Evolutionary conservation across 1,140 invertebrate species (phyloP).

Genomic region (Battus philenor): DNA sequence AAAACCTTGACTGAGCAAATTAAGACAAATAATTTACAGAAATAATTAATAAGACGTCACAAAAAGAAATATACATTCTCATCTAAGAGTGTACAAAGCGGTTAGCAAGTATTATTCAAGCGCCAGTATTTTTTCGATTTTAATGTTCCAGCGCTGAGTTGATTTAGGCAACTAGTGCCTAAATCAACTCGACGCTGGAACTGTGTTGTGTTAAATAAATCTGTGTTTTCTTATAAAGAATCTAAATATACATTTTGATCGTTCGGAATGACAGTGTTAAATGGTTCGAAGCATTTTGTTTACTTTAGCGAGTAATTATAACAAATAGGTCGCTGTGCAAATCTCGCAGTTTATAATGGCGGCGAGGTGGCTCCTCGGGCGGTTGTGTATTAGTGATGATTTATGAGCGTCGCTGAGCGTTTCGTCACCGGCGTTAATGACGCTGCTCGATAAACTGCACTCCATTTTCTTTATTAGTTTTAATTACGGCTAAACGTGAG

Average conservation of each 20-base stretch:
- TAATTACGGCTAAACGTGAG: too few species aligned
- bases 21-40: too few species aligned
- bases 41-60: too few species aligned
- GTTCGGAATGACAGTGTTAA: constrained; percentile 52
- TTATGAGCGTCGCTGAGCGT: constrained; percentile 25
- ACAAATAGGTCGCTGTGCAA: constrained; percentile 42
- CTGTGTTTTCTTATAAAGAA: constrained; percentile 32
- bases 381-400: constrained; percentile 27
- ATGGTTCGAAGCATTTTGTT: constrained; percentile 52
- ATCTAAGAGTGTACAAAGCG: too few species aligned
- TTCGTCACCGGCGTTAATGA: constrained; percentile 38
- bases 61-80: too few species aligned
- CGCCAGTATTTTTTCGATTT: constrained; percentile 27
- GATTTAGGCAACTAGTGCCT: constrained; percentile 44
- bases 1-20: too few species aligned
- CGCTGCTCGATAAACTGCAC: constrained; percentile 27
- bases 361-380: constrained; percentile 24
- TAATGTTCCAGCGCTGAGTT: constrained; percentile 27
- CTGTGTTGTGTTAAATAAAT: constrained; percentile 46
- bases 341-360: constrained; percentile 35
- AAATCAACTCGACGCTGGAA: too few species aligned
- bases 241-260: constrained; percentile 25
- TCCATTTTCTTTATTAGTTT: constrained; percentile 37
- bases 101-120: constrained; percentile 8
- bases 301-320: constrained; percentile 49